Conservation (phyloP, 2,113 vertebrate genomes). For the Callipepla squamata region DNA sequence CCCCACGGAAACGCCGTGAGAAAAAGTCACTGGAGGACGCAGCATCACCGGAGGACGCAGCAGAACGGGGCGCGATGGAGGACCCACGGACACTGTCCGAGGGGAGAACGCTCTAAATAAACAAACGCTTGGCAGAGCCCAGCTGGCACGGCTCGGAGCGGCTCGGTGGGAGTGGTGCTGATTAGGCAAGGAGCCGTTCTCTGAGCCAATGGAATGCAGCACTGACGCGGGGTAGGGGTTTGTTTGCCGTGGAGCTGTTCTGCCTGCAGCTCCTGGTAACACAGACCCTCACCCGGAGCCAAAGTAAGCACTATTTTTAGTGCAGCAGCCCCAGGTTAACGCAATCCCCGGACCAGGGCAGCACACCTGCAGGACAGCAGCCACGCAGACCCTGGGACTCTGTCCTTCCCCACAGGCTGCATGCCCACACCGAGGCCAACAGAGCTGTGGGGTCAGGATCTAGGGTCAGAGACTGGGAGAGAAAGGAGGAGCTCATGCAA, state of each 20-base stretch:
- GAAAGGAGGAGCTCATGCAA: background rate
- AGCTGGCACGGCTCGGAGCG: background rate
- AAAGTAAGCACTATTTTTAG: background rate
- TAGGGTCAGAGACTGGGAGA: background rate
- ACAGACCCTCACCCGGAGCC: accelerated
- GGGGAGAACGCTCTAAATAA: background rate
- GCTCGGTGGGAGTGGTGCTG: accelerated
- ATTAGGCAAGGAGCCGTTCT: background rate
- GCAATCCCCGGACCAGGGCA: background rate
- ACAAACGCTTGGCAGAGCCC: background rate
- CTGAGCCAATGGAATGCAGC: accelerated
- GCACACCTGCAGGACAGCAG: accelerated
- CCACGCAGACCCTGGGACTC: accelerated
- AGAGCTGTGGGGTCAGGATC: background rate
- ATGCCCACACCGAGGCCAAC: background rate
- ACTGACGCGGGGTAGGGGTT: accelerated
- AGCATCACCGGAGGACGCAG: background rate
- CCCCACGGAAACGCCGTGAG: background rate
- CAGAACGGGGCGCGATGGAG: no score
- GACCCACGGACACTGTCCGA: no score
- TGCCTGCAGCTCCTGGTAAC: background rate
- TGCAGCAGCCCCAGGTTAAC: background rate
- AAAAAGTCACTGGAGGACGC: background rate
- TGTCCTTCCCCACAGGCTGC: background rate
- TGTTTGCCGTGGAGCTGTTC: background rate